Evolutionary conservation across 2,113 vertebrate species (phyloP), one percentile per base, ranked within the genome.

Genomic region (Atherinomorus stipes): DNA sequence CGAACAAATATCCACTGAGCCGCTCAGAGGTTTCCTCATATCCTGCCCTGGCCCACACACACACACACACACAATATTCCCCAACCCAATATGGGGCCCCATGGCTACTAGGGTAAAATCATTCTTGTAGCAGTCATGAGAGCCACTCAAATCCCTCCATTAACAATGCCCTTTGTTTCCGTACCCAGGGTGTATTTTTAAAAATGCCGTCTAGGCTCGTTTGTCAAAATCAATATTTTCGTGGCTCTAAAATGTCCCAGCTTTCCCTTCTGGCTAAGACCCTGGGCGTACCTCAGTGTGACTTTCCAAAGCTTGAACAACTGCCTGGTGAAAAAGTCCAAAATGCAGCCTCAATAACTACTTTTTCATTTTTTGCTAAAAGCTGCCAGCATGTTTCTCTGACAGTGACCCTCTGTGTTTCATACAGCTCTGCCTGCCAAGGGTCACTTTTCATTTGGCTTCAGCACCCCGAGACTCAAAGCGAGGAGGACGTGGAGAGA

Each of bases 391-490:
- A 45, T 57, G 68, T 72, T 91, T 75, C 74, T 78, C 70, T 9
- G 74, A 91, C 88, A 91, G 87, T 78, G 85, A 78, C 76, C 89
- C 80, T 75, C 81, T 90, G 88, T 89, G 85, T 85, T 84, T 73
- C 70, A 75, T 34, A 42, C 16, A 61, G 7, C 7, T 11, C 75
- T 42, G 81, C 44, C 56, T 86, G 90, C 90, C 87, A 90, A 80
- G 82, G 84, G 88, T 90, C 88, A 87, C 82, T 90, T 90, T 92
- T 81, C 87, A 90, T 90, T 85, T 87, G 74, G 77, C 78, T 65
- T 52, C 56, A 34, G 26, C 40, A 3, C 23, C 7, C 56, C 58
- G 78, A 85, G 61, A 52, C 71, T 80, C 47, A 69, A 85, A 77
- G 60, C 16, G 18, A 76, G 38, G 63, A 15, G 62, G 84, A 83